Evolutionary conservation across 2,797 vertebrate species (phyloP).

Genomic region (Lutjanus campechanus): DNA sequence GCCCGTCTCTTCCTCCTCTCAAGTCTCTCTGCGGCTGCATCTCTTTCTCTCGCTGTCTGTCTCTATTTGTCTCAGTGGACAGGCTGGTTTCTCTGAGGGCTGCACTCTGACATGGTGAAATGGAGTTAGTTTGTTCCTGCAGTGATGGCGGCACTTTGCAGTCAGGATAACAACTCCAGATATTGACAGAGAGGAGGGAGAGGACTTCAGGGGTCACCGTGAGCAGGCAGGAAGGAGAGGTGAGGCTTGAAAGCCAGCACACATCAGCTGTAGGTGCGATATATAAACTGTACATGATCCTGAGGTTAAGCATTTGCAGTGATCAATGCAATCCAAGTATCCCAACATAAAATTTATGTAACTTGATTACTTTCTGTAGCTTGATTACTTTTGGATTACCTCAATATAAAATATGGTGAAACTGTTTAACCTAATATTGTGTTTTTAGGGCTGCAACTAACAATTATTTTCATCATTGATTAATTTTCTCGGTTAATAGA

Average conservation of each 20-base stretch:
- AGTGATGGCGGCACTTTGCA: constrained; percentile 68
- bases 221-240: constrained; percentile 30
- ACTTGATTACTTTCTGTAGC: too few relatives aligned
- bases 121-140: constrained; percentile 75
- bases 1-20: constrained; percentile 28
- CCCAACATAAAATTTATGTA: too few relatives aligned
- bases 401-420: too few relatives aligned
- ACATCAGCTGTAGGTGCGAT: constrained; percentile 28
- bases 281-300: not conserved
- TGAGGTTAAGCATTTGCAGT: not conserved
- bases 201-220: constrained; percentile 59
- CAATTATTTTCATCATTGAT: too few relatives aligned
- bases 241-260: constrained; percentile 38
- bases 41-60: constrained; percentile 69
- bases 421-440: too few relatives aligned
- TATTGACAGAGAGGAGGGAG: constrained; percentile 57
- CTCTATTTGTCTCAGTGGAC: constrained; percentile 82
- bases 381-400: too few relatives aligned
- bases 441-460: too few relatives aligned
- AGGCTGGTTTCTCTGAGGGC: constrained; percentile 77
- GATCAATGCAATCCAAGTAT: too few relatives aligned
- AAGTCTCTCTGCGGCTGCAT: constrained; percentile 59
- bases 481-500: too few relatives aligned
- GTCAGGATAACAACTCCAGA: constrained; percentile 74
- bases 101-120: constrained; percentile 76